Conservation (phyloP, 2,888 invertebrate species). For the Acronicta psi region DNA sequence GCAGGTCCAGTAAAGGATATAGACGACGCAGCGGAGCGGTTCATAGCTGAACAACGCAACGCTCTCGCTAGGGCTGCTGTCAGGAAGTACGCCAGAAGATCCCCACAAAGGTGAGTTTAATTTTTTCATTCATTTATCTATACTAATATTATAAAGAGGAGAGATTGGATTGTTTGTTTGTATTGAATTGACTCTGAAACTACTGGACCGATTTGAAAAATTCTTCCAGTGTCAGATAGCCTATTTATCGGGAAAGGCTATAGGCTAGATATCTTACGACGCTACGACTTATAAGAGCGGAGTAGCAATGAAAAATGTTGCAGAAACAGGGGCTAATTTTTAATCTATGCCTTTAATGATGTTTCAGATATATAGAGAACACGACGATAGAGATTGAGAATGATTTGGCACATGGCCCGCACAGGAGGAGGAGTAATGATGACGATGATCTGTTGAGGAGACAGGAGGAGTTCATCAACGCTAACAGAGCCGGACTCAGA, state of each 20-base stretch:
- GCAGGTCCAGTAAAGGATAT: constrained; percentile 81
- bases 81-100: constrained; percentile 37
- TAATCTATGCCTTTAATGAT: too few relatives aligned
- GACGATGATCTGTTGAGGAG: constrained; percentile 78
- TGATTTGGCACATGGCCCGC: constrained; percentile 67
- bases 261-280: too few relatives aligned
- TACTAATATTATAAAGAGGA: too few relatives aligned
- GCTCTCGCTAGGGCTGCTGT: constrained; percentile 75
- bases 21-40: constrained; percentile 83
- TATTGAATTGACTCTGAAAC: too few relatives aligned
- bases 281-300: too few relatives aligned
- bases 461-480: constrained; percentile 86
- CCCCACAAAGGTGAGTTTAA: constrained; percentile 42
- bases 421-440: constrained; percentile 53
- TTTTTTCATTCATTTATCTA: background rate
- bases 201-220: too few relatives aligned
- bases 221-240: too few relatives aligned
- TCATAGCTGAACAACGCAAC: constrained; percentile 82
- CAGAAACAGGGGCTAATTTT: too few relatives aligned
- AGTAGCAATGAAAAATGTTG: too few relatives aligned
- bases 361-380: constrained; percentile 82
- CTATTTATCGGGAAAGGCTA: too few relatives aligned
- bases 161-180: too few relatives aligned
- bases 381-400: constrained; percentile 85
- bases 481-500: constrained; percentile 80